Base-by-base conservation (phyloP, 1,140 invertebrate species). In the Pollicipes pollicipes region DNA sequence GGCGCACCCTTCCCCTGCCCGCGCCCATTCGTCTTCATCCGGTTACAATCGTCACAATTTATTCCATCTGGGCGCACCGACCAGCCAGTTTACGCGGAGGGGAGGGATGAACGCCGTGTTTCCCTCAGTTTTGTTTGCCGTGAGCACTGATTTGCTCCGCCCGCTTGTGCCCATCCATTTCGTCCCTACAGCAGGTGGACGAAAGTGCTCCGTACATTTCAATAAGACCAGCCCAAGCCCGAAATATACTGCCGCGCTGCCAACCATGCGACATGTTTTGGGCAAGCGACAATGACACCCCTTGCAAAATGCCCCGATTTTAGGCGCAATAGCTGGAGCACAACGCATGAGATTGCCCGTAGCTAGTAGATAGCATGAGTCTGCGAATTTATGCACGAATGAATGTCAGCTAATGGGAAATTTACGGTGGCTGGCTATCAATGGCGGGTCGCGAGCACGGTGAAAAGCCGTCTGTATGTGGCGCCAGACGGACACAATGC, bases 21-120 rank as follows among this genome's bases (percentile, higher is more conserved):
- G 17, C 13, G 32, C 24, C 6, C 45, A 58, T 58, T 21, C 24
- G 45, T 58, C 45, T 58, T 58, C 45, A 58, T 58, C 45, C 45
- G 45, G 45, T 58, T 58, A 58, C 45, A 58, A 58, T 58, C 45
- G 45, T 58, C 45, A 58, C 45, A 58, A 58, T 58, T 58, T 58
- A 58, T 21, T 21, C 45, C 45, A 58, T 58, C 45, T 58, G 45
- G 2, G 45, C 45, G 45, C 6, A 2, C 6, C 21, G n/a, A 24
- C 10, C 45, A 58, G 45, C 6, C 45, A 24, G 45, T 21, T 58
- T 58, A 10, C 13, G 24, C 13, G 17, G 45, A 58, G n/a, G n/a
- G 17, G 13, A 2, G 45, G 45, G 45, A 21, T 17, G 13, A 21
- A 24, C 45, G 45, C 45, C 17, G 45, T 2, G 6, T 10, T 21